These are phyloP conservation scores for Archips xylosteana DNA, from an alignment of 2,888 invertebrate species.

Conservation along the genomic window DNA sequence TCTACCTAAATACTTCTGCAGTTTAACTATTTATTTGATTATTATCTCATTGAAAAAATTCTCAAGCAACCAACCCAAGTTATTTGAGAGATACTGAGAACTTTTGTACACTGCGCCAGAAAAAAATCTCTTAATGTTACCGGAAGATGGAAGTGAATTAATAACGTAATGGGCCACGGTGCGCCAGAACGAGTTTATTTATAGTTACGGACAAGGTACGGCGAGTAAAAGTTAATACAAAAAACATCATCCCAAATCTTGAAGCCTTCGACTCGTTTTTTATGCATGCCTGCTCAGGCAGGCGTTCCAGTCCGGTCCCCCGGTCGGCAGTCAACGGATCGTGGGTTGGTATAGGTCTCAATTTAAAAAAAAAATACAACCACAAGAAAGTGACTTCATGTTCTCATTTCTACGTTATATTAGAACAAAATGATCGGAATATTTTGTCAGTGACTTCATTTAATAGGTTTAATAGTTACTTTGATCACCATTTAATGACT, in stretches of 20 bases:
- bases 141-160: constrained; percentile 58
- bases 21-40: not conserved
- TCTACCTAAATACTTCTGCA: constrained; percentile 6
- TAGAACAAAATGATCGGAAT: constrained; percentile 9
- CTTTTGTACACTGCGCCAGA: not conserved
- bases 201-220: constrained; percentile 54
- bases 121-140: constrained; percentile 38
- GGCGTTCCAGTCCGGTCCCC: constrained; percentile 54
- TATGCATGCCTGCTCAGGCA: constrained; percentile 55
- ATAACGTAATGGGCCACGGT: constrained; percentile 51
- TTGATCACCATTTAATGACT: not conserved
- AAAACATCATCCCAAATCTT: constrained; percentile 73
- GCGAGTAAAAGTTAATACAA: constrained; percentile 67
- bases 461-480: not conserved
- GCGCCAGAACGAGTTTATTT: constrained; percentile 72
- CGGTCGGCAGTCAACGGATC: constrained; percentile 56
- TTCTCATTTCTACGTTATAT: not conserved
- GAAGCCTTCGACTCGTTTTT: constrained; percentile 70
- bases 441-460: not conserved
- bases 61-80: not conserved
- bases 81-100: constrained; percentile 1
- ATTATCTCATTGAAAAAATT: not conserved
- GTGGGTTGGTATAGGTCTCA: constrained; percentile 73
- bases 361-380: constrained; percentile 43
- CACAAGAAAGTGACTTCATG: constrained; percentile 32